Conservation (phyloP, 2,113 vertebrate species). For the Emydura subglobosa region DNA sequence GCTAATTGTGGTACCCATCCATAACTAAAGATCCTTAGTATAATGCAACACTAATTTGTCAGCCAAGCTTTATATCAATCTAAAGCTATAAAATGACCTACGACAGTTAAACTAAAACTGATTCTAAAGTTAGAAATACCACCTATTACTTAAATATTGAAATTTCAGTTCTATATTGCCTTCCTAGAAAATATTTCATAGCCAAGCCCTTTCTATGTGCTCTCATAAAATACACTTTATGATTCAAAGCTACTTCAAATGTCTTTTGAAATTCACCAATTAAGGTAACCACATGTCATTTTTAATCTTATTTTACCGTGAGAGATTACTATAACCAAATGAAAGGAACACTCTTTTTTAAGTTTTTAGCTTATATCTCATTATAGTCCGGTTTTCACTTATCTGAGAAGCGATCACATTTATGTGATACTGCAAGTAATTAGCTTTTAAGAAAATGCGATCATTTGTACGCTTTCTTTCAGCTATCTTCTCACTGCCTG, state of each 20-base stretch:
- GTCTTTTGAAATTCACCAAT: neutral
- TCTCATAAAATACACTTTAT: neutral
- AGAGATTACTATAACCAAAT: neutral
- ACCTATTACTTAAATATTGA: neutral
- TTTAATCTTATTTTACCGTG: neutral
- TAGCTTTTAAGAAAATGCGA: fast-evolving
- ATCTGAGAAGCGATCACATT: neutral
- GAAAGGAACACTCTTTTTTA: neutral
- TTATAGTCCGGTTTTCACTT: neutral
- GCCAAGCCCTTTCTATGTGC: neutral
- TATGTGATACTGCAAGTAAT: neutral
- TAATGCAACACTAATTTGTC: neutral
- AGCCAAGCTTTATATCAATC: neutral
- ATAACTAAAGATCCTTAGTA: neutral
- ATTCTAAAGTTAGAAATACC: neutral
- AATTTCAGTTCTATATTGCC: neutral
- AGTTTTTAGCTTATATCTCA: neutral
- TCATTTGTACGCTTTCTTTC: neutral
- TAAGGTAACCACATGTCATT: neutral
- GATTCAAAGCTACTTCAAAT: neutral
- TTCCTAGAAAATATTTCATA: neutral
- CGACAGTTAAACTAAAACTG: neutral
- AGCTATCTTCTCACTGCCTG: neutral
- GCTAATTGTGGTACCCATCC: neutral
- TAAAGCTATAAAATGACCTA: neutral